A percentile compares a stretch with the other conserved stretches of the same genome.
Conservation (phyloP, 2,888 invertebrate genomes). For the Ommatoiulus sabulosus region DNA sequence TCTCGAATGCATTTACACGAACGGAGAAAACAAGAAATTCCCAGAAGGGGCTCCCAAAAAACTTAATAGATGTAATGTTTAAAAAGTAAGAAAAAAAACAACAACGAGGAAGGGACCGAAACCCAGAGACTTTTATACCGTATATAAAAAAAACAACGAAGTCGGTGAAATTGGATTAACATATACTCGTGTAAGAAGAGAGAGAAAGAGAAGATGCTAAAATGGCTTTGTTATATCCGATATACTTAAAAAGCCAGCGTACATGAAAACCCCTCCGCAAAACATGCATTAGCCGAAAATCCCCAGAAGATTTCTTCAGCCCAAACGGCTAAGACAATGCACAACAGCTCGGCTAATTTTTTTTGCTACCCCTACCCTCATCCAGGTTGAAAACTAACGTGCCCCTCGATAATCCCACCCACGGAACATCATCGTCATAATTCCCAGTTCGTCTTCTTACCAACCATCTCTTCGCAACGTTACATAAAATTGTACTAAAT, state of each 20-base stretch:
- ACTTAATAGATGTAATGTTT: constrained; percentile 43
- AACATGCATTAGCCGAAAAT: constrained; percentile 31
- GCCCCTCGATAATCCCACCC: constrained; percentile 14
- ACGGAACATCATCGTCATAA: constrained; percentile 16
- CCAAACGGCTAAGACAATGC: neutral
- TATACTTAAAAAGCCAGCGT: neutral
- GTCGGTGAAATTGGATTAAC: constrained; percentile 39
- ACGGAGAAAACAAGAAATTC: constrained; percentile 36
- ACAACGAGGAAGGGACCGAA: neutral
- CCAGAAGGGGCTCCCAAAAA: constrained; percentile 32
- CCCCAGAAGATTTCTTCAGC: neutral
- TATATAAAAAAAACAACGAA: neutral
- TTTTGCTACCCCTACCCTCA: neutral
- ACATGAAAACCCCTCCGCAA: constrained; percentile 31
- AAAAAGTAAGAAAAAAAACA: neutral
- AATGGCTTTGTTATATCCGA: constrained; percentile 16
- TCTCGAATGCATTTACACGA: constrained; percentile 13
- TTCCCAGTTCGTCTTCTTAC: neutral
- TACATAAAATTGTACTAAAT: neutral
- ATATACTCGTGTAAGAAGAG: constrained; percentile 3
- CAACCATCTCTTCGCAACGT: neutral
- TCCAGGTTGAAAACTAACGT: neutral
- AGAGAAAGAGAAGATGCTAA: constrained; percentile 19
- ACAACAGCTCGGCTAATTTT: no score
- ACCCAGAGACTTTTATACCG: neutral